phyloP scores from a whole-genome alignment of 2,888 invertebrate species.

The Scaeva pyrastri region DNA sequence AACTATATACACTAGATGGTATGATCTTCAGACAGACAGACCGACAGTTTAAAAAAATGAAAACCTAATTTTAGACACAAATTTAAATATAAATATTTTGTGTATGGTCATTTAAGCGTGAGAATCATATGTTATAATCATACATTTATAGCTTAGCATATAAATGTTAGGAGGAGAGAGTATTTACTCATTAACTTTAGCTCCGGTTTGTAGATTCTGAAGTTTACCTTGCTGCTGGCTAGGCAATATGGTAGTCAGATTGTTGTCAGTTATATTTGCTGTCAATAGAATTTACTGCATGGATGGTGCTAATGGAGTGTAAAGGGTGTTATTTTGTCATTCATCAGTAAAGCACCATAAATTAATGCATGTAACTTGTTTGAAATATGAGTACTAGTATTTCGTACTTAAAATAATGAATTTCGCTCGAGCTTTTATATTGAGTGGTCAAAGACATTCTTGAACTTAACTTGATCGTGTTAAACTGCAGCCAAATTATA shows the following conservation, averaged over 20 bases:
- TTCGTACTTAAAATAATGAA: background rate
- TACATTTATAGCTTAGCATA: too few relatives aligned
- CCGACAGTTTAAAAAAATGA: background rate
- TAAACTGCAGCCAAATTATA: conserved; percentile 7
- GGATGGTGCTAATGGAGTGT: background rate
- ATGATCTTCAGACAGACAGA: conserved; percentile 34
- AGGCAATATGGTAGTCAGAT: conserved; percentile 64
- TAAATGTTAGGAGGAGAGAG: conserved; percentile 2
- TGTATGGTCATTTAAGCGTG: conserved; percentile 25
- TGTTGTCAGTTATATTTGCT: conserved; percentile 50
- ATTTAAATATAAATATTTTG: conserved; percentile 47
- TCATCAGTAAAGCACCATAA: background rate
- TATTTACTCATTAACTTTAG: conserved; percentile 45
- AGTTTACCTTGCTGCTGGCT: conserved; percentile 71
- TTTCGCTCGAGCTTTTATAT: conserved; percentile 37
- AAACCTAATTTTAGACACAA: conserved; percentile 55
- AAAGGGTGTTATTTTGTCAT: conserved; percentile 61
- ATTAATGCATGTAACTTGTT: background rate
- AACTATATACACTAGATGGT: background rate
- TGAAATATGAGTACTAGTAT: background rate
- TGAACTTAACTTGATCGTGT: conserved; percentile 42
- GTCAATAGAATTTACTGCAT: background rate
- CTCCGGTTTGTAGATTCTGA: conserved; percentile 61
- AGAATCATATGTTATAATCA: conserved; percentile 2
- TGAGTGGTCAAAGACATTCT: conserved; percentile 56